Evolutionary conservation across 2,797 vertebrate genomes (phyloP), one percentile per base, ranked within the genome.

Genomic region (Triplophysa bombifrons): DNA sequence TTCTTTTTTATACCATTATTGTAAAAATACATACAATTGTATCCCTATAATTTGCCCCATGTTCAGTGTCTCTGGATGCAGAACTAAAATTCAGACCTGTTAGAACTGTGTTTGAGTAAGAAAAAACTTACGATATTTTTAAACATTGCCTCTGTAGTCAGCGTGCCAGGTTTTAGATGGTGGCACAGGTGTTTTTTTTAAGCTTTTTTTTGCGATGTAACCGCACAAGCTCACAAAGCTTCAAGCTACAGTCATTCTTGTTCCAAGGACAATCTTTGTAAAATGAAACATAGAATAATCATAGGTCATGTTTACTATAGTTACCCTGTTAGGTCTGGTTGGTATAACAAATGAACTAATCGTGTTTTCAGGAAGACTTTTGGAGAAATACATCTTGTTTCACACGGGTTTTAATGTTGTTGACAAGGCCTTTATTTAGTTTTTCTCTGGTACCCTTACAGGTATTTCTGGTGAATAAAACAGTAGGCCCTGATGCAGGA

Each of bases 401-500:
- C 8, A 14, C 66, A 66, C 14, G 4, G 5, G 38, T 65, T 65
- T 68, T 58, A 30, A 6, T 68, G 20, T 16, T 68, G 64, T 67
- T 77, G 44, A 69, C 60, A 22, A 46, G 46, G 51, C 38, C 25
- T 60, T 60, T 65, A 48, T 69, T 53, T 41, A 27, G 41, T 53
- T 14, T 60, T 71, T 64, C 14, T 41, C 8, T n/a, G 63, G 17
- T 65, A n/a, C 17, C 17, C 5, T 78, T 55, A 63, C 74, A 98
- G 97, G 97, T 98, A 82, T 99, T 98, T 86, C 92, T 98, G 89
- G 97, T 99, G 87, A 96, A 94, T 93, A 98, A 99, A 94, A 91
- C 95, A 85, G 95, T 95, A 38, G 97, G 96, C 75, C 94, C 96
- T 19, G 97, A 99, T 84, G 96, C 95, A 70, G 95, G 96, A 84